A percentile compares a stretch with the other conserved stretches of the same genome.
These are phyloP conservation scores for Oryzias dopingdopingensis DNA, from an alignment of 2,797 vertebrate species.

Conservation along the genomic window DNA sequence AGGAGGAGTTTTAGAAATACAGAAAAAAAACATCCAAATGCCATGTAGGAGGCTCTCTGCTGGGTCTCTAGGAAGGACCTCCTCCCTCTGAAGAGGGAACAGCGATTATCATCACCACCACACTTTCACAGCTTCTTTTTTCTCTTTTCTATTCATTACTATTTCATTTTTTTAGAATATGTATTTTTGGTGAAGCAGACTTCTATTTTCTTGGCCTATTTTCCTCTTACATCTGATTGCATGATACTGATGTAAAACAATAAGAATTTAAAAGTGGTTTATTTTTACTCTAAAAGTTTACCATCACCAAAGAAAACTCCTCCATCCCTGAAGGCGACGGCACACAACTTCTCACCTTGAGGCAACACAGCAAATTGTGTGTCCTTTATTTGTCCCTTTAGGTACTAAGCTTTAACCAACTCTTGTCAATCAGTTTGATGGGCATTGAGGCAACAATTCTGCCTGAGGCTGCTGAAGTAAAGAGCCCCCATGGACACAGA, in stretches of 20 bases:
- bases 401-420: conserved; percentile 45
- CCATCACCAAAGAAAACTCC: conserved; percentile 8
- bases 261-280: conserved; percentile 1
- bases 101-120: neutral
- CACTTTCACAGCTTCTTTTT: neutral
- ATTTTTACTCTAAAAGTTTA: conserved; percentile 14
- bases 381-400: conserved; percentile 56
- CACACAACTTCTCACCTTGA: conserved; percentile 45
- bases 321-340: conserved; percentile 31
- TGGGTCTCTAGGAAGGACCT: too few relatives aligned
- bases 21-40: neutral
- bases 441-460: conserved; percentile 43
- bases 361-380: conserved; percentile 32
- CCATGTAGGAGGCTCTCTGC: neutral
- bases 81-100: too few relatives aligned
- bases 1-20: neutral
- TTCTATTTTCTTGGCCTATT: neutral
- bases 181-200: neutral
- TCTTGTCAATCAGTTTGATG: conserved; percentile 68
- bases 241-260: conserved; percentile 20
- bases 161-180: neutral
- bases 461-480: conserved; percentile 48
- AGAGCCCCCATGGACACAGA: conserved; percentile 23
- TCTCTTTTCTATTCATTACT: neutral
- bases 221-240: conserved; percentile 27